Conservation (phyloP, 2,113 vertebrate genomes). For the Columba janthina region DNA sequence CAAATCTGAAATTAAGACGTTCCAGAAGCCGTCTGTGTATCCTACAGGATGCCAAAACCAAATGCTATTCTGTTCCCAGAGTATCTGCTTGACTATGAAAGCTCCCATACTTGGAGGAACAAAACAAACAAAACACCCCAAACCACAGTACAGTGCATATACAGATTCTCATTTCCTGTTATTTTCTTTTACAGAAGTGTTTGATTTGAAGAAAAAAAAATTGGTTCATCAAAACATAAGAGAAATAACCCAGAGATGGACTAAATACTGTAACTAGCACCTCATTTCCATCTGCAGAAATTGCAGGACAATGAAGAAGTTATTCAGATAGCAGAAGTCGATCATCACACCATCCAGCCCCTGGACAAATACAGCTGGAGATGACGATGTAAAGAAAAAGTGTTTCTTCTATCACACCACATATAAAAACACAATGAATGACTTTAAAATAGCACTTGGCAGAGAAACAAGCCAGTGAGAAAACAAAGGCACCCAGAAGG, state of each 20-base stretch:
- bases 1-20: background rate
- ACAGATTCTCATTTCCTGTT: background rate
- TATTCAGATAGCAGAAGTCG: background rate
- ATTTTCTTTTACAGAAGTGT: background rate
- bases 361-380: slow-evolving; percentile 50
- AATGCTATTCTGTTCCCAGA: background rate
- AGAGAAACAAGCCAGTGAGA: background rate
- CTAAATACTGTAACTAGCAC: background rate
- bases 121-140: background rate
- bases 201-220: background rate
- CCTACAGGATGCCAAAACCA: background rate
- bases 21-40: background rate
- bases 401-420: background rate
- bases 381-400: background rate
- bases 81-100: background rate
- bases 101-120: background rate
- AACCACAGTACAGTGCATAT: background rate
- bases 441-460: slow-evolving; percentile 31
- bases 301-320: background rate
- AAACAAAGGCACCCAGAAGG: background rate
- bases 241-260: background rate
- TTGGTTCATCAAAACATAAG: background rate
- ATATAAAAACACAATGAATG: slow-evolving; percentile 21
- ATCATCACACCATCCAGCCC: background rate
- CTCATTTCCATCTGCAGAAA: background rate